Evolutionary conservation across 2,888 invertebrate genomes (phyloP), one percentile per base, ranked within the genome.

Genomic region (Brenthis daphne): DNA sequence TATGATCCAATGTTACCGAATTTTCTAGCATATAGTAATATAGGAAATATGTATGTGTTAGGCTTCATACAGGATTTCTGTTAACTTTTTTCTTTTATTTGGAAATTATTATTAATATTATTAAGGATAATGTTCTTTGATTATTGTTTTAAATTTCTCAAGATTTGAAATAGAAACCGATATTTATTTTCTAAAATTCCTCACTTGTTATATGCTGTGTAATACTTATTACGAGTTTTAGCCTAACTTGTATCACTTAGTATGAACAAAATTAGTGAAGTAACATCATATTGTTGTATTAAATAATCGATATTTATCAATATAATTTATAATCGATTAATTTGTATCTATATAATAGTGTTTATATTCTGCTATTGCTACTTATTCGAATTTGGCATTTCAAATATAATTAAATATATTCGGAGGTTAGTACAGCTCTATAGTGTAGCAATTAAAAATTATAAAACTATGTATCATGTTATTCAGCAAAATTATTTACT

Each of bases 1-100:
- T 60, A 37, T 70, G 53, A 67, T 64, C 37, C 70, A 67, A 70
- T 67, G 70, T 70, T 70, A 70, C 67, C 70, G 60, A 50, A 56
- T 67, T 67, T 51, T 70, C 56, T 67, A 67, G 67, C 24, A 50
- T 57, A 63, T 55, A 61, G 37, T 61, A n/a, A 51, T 61, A 50
- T 50, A 50, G 12, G 33, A 50, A 50, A 14, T 60, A 48, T 50
- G 33, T 48, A 47, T 43, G 11, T 43, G 37, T 43, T 43, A 43
- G 37, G 37, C 37, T 2, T 43, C 8, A 11, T 43, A 48, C 48
- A 48, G 58, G 24, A 47, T 29, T 60, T 14, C 24, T 50, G 58
- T 48, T 24, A 29, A 24, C 24, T 47, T 53, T 47, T 58, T 58
- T 58, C 16, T 16, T 53, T 51, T 29, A 29, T 5, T 43, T 43